Percentiles rank a stretch among this genome's conserved stretches.
phyloP scores from a whole-genome alignment of 2,797 vertebrate genomes.

The Alexandromys oeconomus region DNA sequence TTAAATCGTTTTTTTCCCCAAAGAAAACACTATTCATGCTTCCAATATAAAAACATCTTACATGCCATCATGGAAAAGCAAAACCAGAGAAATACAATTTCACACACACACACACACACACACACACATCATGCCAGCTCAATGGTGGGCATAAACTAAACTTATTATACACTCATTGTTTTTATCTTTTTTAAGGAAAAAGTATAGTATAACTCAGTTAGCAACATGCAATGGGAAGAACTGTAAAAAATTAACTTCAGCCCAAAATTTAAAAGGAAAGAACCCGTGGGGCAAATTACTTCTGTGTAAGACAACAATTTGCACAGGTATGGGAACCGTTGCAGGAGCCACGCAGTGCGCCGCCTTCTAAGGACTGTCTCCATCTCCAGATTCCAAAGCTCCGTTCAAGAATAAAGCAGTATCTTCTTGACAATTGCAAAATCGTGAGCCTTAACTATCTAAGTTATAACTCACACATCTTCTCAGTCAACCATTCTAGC shows the following conservation, averaged over 20 bases:
- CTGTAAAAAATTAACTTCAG: constrained; percentile 23
- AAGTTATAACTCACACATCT: neutral
- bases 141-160: neutral
- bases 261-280: constrained; percentile 4
- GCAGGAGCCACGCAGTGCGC: neutral
- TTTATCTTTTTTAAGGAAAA: constrained; percentile 48
- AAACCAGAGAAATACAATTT: neutral
- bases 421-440: neutral
- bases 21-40: neutral
- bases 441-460: neutral
- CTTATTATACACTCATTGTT: neutral
- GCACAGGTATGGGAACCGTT: neutral
- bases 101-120: neutral
- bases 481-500: neutral
- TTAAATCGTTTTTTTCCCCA: neutral
- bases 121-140: neutral
- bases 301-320: neutral
- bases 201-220: neutral
- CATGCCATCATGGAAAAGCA: neutral
- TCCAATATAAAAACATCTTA: constrained; percentile 52
- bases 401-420: neutral
- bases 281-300: constrained; percentile 5
- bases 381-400: constrained; percentile 21
- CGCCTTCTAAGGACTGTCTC: neutral
- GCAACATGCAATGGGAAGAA: constrained; percentile 7